phyloP scores from a whole-genome alignment of 2,888 invertebrate species.

The Seira sanloemensis region DNA sequence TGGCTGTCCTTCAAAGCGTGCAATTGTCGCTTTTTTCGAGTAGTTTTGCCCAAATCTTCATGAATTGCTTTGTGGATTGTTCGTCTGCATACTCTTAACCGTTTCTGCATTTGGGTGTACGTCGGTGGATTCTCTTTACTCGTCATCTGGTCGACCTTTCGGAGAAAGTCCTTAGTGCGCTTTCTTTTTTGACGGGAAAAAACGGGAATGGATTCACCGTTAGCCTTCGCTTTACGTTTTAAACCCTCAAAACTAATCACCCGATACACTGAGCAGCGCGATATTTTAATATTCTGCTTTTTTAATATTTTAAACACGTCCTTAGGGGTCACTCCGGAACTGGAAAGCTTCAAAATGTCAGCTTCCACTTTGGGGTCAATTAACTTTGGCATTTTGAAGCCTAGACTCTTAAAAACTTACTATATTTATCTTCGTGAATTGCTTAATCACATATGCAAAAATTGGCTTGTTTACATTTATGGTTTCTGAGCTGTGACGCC shows the following conservation, averaged over 20 bases:
- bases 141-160: slow-evolving; percentile 1
- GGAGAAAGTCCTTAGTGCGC: background rate
- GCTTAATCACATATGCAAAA: no score
- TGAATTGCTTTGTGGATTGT: background rate
- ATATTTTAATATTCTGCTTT: no score
- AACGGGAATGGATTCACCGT: no score
- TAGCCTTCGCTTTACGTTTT: no score
- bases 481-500: no score
- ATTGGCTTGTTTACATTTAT: no score
- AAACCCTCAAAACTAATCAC: no score
- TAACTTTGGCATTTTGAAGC: no score
- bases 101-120: background rate
- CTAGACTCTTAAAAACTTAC: no score
- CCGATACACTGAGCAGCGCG: no score
- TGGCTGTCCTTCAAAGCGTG: slow-evolving; percentile 2
- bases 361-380: background rate
- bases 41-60: slow-evolving; percentile 20
- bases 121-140: slow-evolving; percentile 22
- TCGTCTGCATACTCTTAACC: background rate
- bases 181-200: no score
- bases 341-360: slow-evolving; percentile 1
- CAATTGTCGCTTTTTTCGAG: background rate
- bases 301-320: background rate
- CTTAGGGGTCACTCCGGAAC: background rate
- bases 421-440: no score